Evolutionary conservation across 2,797 vertebrate genomes (phyloP).

Genomic region (Coccyzus lansbergi): DNA sequence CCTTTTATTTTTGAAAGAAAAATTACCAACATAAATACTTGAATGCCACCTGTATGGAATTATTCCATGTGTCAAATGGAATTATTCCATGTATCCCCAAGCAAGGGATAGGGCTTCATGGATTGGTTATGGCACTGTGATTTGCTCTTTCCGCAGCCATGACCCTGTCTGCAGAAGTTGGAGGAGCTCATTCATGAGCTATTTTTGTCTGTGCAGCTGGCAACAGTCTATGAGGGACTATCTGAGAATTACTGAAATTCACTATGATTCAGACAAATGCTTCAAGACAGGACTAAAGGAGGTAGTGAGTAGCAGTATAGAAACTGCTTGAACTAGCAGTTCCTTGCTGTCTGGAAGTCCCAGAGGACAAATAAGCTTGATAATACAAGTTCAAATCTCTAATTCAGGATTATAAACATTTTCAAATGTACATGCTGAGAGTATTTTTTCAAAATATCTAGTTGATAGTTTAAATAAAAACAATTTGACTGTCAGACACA

Average conservation of each 20-base stretch:
- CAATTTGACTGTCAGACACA: neutral
- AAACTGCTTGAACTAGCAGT: neutral
- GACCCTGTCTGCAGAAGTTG: neutral
- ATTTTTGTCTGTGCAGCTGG: conserved; percentile 38
- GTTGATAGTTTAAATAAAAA: neutral
- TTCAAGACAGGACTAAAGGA: neutral
- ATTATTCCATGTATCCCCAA: neutral
- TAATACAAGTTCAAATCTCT: neutral
- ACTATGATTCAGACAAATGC: neutral
- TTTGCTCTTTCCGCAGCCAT: neutral
- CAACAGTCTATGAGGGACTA: neutral
- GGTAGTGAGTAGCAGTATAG: neutral
- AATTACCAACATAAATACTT: neutral
- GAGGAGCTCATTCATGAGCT: conserved; percentile 1
- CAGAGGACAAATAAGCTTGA: neutral
- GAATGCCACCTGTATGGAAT: neutral
- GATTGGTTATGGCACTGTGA: neutral
- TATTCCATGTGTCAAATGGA: neutral
- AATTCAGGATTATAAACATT: neutral
- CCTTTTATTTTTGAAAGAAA: neutral
- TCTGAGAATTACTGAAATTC: neutral
- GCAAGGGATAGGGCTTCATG: neutral
- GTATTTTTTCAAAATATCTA: neutral
- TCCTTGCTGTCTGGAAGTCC: neutral
- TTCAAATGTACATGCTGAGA: neutral